phyloP scores from a whole-genome alignment of 2,113 vertebrate species.

The Calonectris borealis region DNA sequence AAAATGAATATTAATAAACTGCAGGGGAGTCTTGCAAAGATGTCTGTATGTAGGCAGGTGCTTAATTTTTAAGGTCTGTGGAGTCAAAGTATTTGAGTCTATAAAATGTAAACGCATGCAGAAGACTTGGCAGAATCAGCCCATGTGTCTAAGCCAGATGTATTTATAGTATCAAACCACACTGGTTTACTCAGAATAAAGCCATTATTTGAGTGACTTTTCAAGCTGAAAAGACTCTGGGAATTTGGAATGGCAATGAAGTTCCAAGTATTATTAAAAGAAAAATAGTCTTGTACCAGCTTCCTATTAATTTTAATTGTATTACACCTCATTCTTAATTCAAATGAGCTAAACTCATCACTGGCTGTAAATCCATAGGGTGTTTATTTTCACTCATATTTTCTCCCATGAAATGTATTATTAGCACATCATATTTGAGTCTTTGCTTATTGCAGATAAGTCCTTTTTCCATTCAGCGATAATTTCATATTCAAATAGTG shows the following conservation, averaged over 20 bases:
- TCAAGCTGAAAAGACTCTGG: not conserved
- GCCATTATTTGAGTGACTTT: not conserved
- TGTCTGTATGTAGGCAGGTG: not conserved
- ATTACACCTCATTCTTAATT: conserved; percentile 15
- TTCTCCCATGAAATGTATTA: conserved; percentile 35
- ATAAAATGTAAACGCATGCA: not conserved
- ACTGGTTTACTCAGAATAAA: conserved; percentile 6
- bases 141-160: conserved; percentile 4
- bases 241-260: not conserved
- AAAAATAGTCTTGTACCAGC: not conserved
- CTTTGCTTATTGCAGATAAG: conserved; percentile 21
- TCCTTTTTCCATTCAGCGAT: not conserved
- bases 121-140: not conserved
- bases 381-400: conserved; percentile 31
- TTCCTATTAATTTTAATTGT: conserved; percentile 48
- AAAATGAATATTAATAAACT: conserved; percentile 36
- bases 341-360: conserved; percentile 23
- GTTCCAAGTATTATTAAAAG: not conserved
- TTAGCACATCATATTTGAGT: conserved; percentile 42
- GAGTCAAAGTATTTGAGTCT: conserved; percentile 16
- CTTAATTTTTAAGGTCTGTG: conserved; percentile 16
- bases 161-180: conserved; percentile 14
- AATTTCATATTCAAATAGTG: conserved; percentile 21
- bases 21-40: not conserved
- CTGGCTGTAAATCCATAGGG: conserved; percentile 16